Conservation (phyloP, 2,113 vertebrate species). For the Clarias gariepinus region DNA sequence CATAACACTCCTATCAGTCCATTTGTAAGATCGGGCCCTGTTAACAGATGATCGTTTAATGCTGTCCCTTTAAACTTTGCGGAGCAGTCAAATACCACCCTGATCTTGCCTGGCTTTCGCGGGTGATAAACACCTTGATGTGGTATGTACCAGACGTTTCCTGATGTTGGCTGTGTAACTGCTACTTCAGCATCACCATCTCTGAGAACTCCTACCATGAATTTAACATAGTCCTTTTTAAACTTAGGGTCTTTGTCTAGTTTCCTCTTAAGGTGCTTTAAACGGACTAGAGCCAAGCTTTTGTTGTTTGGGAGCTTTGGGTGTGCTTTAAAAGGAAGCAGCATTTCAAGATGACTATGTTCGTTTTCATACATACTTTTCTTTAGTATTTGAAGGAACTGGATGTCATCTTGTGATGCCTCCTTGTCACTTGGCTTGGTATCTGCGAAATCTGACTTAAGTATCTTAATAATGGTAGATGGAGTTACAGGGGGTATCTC, state of each 20-base stretch:
- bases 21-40: conserved; percentile 44
- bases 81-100: conserved; percentile 24
- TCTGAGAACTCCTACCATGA: conserved; percentile 43
- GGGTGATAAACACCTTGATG: too few species aligned
- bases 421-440: conserved; percentile 16
- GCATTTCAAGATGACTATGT: conserved; percentile 40
- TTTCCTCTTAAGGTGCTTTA: conserved; percentile 41
- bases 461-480: conserved; percentile 27
- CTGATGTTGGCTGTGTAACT: background rate
- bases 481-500: conserved; percentile 41
- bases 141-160: conserved; percentile 22
- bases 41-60: conserved; percentile 41
- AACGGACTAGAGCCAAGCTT: background rate
- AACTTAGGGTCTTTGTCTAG: conserved; percentile 31
- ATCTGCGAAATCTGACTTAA: conserved; percentile 40
- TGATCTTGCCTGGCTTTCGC: background rate
- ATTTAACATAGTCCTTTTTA: conserved; percentile 25
- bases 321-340: conserved; percentile 30
- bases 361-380: conserved; percentile 23
- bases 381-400: conserved; percentile 31
- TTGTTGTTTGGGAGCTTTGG: conserved; percentile 31
- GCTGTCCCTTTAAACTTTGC: conserved; percentile 38
- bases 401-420: conserved; percentile 43
- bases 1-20: conserved; percentile 33
- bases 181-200: conserved; percentile 45